Base-by-base conservation (phyloP, 2,888 invertebrate genomes). In the Himalopsyche anomala region DNA sequence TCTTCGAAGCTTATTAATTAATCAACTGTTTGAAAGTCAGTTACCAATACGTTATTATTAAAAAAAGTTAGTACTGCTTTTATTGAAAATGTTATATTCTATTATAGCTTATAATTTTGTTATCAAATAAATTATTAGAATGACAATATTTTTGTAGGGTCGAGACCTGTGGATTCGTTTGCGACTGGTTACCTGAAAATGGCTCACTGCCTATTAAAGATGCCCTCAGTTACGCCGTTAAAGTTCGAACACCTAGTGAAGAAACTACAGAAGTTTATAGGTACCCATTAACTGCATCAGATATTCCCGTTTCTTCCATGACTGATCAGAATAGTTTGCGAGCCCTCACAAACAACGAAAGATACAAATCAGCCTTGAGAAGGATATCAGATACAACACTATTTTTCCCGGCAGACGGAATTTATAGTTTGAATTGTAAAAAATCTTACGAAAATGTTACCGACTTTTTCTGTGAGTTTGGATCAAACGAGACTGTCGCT, bases 351-450 rank as follows among this genome's bases (percentile, higher is more conserved):
- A 95, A 95, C 89, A 93, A 95, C 88, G 94, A 94, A 17, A 92
- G 92, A 86, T 95, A 94, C 89, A 92, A 93, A 86, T 94, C 93
- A 0, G 93, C 94, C 0, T 92, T 95, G 74, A 92, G 95, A 17
- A 94, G 92, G 90, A 90, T 95, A 8, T 94, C 94, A 0, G 92
- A 92, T 54, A 91, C 91, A 62, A 90, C 92, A 85, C 92, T 94
- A 87, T 96, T 94, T 90, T 96, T 96, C 89, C 96, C 96, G 2
- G 92, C 95, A 0, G 92, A 93, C 8, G 92, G 92, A 40, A 90
- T 95, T 19, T 95, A 92, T 90, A 89, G 92, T 90, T 89, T 92
- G 89, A 90, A 91, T 89, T 90, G 93, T 90, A n/a, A 90, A 62
- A 80, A 80, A 2, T 42, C 84, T 5, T 56, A 62, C 5, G 87